Evolutionary conservation across 2,113 vertebrate species (phyloP), one percentile per base, ranked within the genome.

Genomic region (Polypterus bichir): DNA sequence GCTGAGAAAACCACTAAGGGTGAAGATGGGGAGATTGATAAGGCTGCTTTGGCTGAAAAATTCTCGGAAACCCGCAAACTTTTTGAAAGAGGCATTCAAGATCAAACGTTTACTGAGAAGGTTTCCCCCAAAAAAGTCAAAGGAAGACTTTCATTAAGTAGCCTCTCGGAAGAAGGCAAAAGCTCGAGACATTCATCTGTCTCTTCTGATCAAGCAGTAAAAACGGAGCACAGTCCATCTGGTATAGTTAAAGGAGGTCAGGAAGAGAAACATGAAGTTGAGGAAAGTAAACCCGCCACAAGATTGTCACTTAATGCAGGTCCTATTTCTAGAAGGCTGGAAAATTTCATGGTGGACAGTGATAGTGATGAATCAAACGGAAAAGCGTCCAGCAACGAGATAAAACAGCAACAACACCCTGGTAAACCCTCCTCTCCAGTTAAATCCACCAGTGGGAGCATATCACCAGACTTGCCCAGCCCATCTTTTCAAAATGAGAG

Each of bases 61-160:
- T 95, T 95, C 81, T 92, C 91, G 0, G 89, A 90, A 66, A 91
- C 92, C 7, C 88, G 92, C 69, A 95, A 92, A 73, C 81, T 95
- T 3, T 95, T 95, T 49, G 91, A 95, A 78, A 86, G 85, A 64
- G 88, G 88, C 66, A 74, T 86, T 62, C 90, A 90, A 64, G 88
- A 91, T 0, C 83, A 71, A 68, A 79, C 84, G n/a, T 69, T 68
- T 1, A 67, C 71, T 9, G 91, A 93, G 49, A 90, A 80, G 48
- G 81, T 78, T 1, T 81, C 84, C 49, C 73, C 86, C 48, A 86
- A 63, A 69, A 90, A 88, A 81, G 71, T 63, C 9, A 73, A 75
- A 8, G 79, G 47, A 53, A 78, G 81, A 5, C 62, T 83, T 62
- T 82, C 84, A 55, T 71, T 83, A 3, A 76, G 81, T 64, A 83